phyloP scores from a whole-genome alignment of 2,113 vertebrate genomes.

The Psittacula cyanocephala region DNA sequence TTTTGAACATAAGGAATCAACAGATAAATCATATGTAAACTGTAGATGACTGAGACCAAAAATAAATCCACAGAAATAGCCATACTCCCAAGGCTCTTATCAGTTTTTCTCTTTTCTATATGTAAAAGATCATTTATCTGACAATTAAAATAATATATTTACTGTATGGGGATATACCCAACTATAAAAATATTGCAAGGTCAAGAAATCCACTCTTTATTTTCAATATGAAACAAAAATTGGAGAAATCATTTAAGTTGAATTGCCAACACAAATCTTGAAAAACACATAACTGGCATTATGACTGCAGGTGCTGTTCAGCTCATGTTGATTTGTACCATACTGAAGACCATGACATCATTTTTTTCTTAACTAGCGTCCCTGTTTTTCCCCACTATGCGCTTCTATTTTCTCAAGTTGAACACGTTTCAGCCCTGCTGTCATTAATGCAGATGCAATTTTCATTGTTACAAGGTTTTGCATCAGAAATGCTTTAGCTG shows the following conservation, averaged over 20 bases:
- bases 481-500: background rate
- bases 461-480: background rate
- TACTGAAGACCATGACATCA: background rate
- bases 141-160: background rate
- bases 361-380: background rate
- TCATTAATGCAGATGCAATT: background rate
- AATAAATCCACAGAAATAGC: background rate
- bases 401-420: background rate
- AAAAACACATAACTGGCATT: background rate
- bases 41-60: background rate
- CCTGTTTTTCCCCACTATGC: background rate
- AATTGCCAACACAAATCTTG: background rate
- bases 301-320: background rate
- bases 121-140: background rate
- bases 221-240: background rate
- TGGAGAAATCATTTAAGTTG: background rate
- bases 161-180: rapidly evolving
- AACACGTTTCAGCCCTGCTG: background rate
- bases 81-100: background rate
- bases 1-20: background rate
- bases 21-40: background rate
- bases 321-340: background rate
- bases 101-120: background rate
- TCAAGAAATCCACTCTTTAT: background rate
- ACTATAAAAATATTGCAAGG: background rate